phyloP scores from a whole-genome alignment of 2,797 vertebrate species.

The Psittacula derbiana region DNA sequence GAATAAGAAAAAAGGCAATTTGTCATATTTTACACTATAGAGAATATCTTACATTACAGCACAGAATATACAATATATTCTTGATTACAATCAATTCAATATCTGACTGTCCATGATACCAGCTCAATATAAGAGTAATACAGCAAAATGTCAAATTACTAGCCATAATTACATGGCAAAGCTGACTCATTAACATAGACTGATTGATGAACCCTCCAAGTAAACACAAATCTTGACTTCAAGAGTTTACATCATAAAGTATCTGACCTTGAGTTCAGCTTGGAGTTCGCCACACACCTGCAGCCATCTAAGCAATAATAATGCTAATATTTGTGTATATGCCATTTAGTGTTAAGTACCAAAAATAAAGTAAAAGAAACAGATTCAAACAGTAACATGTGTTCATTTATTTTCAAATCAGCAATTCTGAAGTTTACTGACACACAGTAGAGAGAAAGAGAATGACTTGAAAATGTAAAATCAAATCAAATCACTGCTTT shows the following conservation, averaged over 20 bases:
- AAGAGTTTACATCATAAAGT: slow-evolving; percentile 41
- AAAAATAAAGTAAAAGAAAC: slow-evolving; percentile 39
- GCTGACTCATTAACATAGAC: slow-evolving; percentile 38
- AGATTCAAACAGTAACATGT: slow-evolving; percentile 29
- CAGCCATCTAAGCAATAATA: slow-evolving; percentile 42
- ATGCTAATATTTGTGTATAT: slow-evolving; percentile 37
- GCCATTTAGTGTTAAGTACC: slow-evolving; percentile 7
- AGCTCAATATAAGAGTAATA: slow-evolving; percentile 36
- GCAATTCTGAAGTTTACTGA: slow-evolving; percentile 61
- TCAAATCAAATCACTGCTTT: slow-evolving; percentile 61
- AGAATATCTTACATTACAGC: not conserved
- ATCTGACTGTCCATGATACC: slow-evolving; percentile 3
- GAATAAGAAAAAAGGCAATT: not conserved
- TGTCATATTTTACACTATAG: not conserved
- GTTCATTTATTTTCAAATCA: slow-evolving; percentile 66
- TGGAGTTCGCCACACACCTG: slow-evolving; percentile 57
- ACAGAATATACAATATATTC: slow-evolving; percentile 48
- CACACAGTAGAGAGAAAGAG: slow-evolving; percentile 37
- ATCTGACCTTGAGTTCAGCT: slow-evolving; percentile 61
- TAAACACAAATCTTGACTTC: slow-evolving; percentile 59
- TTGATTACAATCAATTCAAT: slow-evolving; percentile 40
- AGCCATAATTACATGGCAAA: slow-evolving; percentile 42
- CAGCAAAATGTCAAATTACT: slow-evolving; percentile 55
- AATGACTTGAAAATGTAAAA: slow-evolving; percentile 49
- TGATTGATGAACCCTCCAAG: slow-evolving; percentile 41